These are phyloP conservation scores for Pterophyllum scalare DNA, from an alignment of 2,113 vertebrate species.

Conservation along the genomic window DNA sequence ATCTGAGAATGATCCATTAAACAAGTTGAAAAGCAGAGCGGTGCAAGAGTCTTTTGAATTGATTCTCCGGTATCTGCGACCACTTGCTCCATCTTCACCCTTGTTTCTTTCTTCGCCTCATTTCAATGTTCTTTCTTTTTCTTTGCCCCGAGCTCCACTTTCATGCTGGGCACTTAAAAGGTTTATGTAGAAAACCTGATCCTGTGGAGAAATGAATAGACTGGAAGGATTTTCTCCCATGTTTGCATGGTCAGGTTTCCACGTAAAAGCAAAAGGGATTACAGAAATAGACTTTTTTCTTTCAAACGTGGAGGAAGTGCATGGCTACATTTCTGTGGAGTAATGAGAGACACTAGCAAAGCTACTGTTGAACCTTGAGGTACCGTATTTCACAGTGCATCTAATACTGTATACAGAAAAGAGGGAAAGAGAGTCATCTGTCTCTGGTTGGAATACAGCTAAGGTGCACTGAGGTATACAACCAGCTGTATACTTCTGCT, in stretches of 20 bases:
- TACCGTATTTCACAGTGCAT: not conserved
- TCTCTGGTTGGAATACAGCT: slow-evolving; percentile 12
- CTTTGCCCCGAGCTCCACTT: slow-evolving; percentile 50
- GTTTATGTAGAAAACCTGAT: slow-evolving; percentile 51
- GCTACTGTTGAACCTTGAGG: slow-evolving; percentile 32
- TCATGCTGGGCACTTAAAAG: slow-evolving; percentile 56
- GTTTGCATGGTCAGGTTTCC: slow-evolving; percentile 36
- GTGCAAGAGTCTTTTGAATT: slow-evolving; percentile 17
- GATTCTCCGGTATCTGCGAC: slow-evolving; percentile 19
- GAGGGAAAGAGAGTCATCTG: not conserved
- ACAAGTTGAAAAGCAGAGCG: slow-evolving; percentile 27
- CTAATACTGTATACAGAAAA: not conserved
- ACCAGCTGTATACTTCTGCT: not conserved
- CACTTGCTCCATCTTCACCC: not conserved
- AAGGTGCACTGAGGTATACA: not conserved
- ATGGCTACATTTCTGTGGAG: not conserved
- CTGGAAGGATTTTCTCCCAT: slow-evolving; percentile 4
- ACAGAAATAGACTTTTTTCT: slow-evolving; percentile 40
- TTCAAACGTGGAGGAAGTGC: not conserved
- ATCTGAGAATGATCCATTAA: slow-evolving; percentile 38
- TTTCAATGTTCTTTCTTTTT: slow-evolving; percentile 2
- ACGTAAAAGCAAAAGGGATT: slow-evolving; percentile 57
- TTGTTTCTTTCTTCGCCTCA: slow-evolving; percentile 7
- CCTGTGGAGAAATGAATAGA: slow-evolving; percentile 45
- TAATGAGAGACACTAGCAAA: not conserved